Base-by-base conservation (phyloP, 2,888 invertebrate species). In the Unio delphinus region DNA sequence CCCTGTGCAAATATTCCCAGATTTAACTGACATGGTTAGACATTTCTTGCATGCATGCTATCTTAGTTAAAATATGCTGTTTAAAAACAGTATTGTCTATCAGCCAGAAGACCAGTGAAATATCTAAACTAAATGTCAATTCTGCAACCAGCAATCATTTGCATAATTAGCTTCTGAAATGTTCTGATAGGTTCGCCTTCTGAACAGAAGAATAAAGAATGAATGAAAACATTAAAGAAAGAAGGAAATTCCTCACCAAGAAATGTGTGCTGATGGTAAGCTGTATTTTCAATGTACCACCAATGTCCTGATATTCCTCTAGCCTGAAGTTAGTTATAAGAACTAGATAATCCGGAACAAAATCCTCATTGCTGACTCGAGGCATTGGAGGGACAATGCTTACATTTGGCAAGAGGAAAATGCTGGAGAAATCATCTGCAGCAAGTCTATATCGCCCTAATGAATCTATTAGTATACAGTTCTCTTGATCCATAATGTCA, bases 241-340 rank as follows among this genome's bases (percentile, higher is more conserved):
- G 8, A 45, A 11, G 15, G 1, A 45, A 45, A 4, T 45, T 45
- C 3, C 26, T n/a, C 26, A n/a, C n/a, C 26, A 23, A 59, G 11
- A 23, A 59, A 18, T 4, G 59, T 23, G 45, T 45, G 45, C 45
- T 45, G 45, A 45, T 45, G 11, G 54, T 23, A 8, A 75, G 58
- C 15, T 59, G 58, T 2, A 80, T 61, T 62, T 74, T 76, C 11
- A 86, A 69, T 7, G 94, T 95, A 0, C 96, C 96, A 0, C 96
- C 96, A 55, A 94, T 93, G 84, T 96, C 96, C 70, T 92, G 91
- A 34, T 94, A 92, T 70, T 94, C 92, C 57, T 93, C 93, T 18
- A 96, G 91, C 69, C 92, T 92, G 86, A 95, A 95, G 75, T 93
- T 92, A 66, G 95, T 91, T 0, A 93, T 73, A 2, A 84, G 56